Percentiles rank a stretch among this genome's conserved stretches.
Evolutionary conservation across 2,797 vertebrate genomes (phyloP).

Genomic region (Gastrophryne carolinensis): DNA sequence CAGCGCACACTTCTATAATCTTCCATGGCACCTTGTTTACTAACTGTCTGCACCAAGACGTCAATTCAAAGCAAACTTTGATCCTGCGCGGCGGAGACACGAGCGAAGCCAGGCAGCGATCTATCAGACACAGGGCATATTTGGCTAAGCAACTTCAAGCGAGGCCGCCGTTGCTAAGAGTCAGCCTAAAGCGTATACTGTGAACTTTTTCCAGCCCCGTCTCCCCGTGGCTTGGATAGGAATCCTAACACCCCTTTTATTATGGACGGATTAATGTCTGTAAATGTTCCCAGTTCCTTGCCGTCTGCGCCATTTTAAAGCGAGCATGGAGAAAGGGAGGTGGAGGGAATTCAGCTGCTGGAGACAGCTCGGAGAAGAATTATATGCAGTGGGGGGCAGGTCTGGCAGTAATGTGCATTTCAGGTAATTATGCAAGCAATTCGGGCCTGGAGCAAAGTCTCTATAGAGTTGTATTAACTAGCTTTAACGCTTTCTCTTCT

Average conservation of each 20-base stretch:
- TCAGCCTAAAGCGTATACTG: background rate
- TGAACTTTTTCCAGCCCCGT: background rate
- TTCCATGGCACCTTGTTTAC: background rate
- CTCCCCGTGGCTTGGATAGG: background rate
- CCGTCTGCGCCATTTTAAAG: slow-evolving; percentile 54
- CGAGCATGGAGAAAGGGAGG: slow-evolving; percentile 42
- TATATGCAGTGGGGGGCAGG: slow-evolving; percentile 49
- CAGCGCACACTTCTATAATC: background rate
- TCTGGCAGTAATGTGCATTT: slow-evolving; percentile 54
- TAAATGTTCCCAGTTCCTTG: slow-evolving; percentile 32
- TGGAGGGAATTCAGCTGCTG: slow-evolving; percentile 45
- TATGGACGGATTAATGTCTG: slow-evolving; percentile 42
- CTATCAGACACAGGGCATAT: background rate
- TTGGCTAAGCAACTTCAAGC: background rate
- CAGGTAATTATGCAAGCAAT: slow-evolving; percentile 54
- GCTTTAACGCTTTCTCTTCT: slow-evolving; percentile 36
- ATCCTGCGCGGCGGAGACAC: background rate
- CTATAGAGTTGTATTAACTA: slow-evolving; percentile 49
- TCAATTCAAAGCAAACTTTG: slow-evolving; percentile 13
- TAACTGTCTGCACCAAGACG: background rate
- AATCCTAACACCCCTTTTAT: slow-evolving; percentile 36
- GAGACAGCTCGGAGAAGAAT: slow-evolving; percentile 45
- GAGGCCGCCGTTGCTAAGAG: background rate
- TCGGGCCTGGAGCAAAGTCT: slow-evolving; percentile 51
- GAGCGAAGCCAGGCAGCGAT: background rate